Percentiles rank a stretch among this genome's conserved stretches.
Conservation (phyloP, 1,140 invertebrate species). For the Megathymus violae region DNA sequence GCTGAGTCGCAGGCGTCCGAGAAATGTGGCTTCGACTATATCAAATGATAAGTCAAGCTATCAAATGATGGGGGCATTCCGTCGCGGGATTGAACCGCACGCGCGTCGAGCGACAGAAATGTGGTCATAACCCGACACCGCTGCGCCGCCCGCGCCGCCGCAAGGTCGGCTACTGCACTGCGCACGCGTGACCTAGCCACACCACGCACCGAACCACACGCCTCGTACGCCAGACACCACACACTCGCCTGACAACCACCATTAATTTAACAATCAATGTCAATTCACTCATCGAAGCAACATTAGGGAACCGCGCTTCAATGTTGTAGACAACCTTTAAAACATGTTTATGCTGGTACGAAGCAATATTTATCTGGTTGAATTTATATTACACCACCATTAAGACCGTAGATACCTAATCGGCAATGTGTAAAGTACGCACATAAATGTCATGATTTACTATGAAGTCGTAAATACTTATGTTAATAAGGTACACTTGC, state of each 20-base stretch:
- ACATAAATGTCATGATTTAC: conserved; percentile 74
- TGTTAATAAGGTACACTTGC: conserved; percentile 70
- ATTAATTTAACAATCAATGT: conserved; percentile 1
- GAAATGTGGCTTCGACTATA: conserved; percentile 71
- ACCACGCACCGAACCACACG: conserved; percentile 22
- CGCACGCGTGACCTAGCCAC: conserved; percentile 63
- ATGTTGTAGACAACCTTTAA: conserved; percentile 24
- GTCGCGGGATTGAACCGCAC: conserved; percentile 72
- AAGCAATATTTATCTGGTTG: conserved; percentile 25
- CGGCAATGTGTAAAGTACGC: conserved; percentile 55
- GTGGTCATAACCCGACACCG: conserved; percentile 71
- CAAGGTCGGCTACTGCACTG: conserved; percentile 81
- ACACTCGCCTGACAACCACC: conserved; percentile 8
- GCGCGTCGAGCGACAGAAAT: conserved; percentile 75
- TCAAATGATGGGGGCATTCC: conserved; percentile 76
- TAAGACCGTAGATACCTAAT: conserved; percentile 54
- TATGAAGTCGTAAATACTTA: conserved; percentile 72
- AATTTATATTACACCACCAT: conserved; percentile 51
- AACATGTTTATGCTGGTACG: conserved; percentile 20
- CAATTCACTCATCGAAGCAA: not conserved
- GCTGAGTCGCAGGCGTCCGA: conserved; percentile 53
- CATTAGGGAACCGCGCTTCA: not conserved
- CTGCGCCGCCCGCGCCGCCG: conserved; percentile 44
- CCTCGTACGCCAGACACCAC: conserved; percentile 14
- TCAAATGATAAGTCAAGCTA: conserved; percentile 74